Conservation (phyloP, 2,797 vertebrate species). For the Acestrorhynchus altus region DNA sequence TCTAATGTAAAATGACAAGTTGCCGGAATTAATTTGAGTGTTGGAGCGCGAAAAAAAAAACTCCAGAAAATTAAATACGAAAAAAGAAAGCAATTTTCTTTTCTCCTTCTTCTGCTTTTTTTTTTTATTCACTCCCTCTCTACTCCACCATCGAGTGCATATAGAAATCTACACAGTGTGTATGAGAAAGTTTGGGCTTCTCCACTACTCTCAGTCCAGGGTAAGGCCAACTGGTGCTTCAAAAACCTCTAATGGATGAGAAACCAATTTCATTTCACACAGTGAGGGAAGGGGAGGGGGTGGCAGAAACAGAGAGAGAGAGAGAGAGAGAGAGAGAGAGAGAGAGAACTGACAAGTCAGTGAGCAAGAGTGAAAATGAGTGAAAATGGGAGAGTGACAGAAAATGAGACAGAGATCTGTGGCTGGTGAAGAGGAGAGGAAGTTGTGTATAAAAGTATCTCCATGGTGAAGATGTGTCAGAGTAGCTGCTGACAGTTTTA, state of each 20-base stretch:
- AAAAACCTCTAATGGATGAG: constrained; percentile 75
- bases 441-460: constrained; percentile 74
- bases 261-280: constrained; percentile 80
- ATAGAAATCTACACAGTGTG: constrained; percentile 62
- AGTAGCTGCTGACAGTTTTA: constrained; percentile 69
- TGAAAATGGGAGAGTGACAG: constrained; percentile 22
- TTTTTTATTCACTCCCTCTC: constrained; percentile 38
- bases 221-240: constrained; percentile 66
- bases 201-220: constrained; percentile 66
- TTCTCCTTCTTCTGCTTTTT: constrained; percentile 60
- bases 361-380: constrained; percentile 26
- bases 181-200: constrained; percentile 69
- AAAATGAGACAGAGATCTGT: constrained; percentile 33
- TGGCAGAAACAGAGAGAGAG: constrained; percentile 66
- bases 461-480: constrained; percentile 62
- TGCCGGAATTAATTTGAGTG: constrained; percentile 76
- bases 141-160: constrained; percentile 39
- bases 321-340: constrained; percentile 53
- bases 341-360: constrained; percentile 54
- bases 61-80: constrained; percentile 57
- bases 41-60: constrained; percentile 60
- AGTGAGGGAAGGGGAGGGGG: constrained; percentile 57
- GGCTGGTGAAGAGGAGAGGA: constrained; percentile 65
- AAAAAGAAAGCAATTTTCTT: constrained; percentile 66
- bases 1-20: constrained; percentile 83